Evolutionary conservation across 2,797 vertebrate species (phyloP), one percentile per base, ranked within the genome.

Genomic region (Syngnathus rostellatus): DNA sequence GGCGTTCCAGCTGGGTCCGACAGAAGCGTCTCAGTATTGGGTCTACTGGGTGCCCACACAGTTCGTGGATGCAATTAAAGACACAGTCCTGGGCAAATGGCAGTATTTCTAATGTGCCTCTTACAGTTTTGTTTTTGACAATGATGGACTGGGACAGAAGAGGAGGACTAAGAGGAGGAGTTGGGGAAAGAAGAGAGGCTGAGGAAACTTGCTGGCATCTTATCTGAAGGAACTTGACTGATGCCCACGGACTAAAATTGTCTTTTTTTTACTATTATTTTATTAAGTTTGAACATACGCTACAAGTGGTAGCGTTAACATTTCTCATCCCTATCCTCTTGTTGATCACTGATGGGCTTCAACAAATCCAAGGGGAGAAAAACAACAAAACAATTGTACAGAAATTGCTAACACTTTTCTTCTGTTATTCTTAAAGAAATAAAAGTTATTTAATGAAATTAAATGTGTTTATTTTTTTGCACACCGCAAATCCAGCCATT

Each of bases 81-180:
- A 99, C 94, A 99, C 97, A 88, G 96, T 99, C 89, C 95, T 99
- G 83, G 97, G 97, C 64, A 99, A 99, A 89, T 99, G 97, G 97
- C 97, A 99, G 94, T 99, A 97, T 95, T 99, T 99, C 94, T 99
- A 98, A 96, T 92, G 94, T 96, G 95, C 94, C 94, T 94, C 94
- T 45, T 45, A 43, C 43, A 12, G 12, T 45, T 45, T 64, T 93
- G 93, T 92, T 92, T 94, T 92, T 95, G 92, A 94, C 93, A 91
- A 87, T 90, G 93, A 93, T 93, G 89, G 90, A 94, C 92, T 93
- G 92, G 89, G 92, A 91, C 91, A 84, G 79, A 25, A 43, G 25
- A 48, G 6, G 8, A 37, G 81, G 79, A 84, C 63, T 79, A 86
- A 90, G 91, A 46, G 3, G 38, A 93, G 89, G 89, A 66, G 82